Evolutionary conservation across 1,140 invertebrate genomes (phyloP).

Genomic region (Anoplolepis gracilipes): DNA sequence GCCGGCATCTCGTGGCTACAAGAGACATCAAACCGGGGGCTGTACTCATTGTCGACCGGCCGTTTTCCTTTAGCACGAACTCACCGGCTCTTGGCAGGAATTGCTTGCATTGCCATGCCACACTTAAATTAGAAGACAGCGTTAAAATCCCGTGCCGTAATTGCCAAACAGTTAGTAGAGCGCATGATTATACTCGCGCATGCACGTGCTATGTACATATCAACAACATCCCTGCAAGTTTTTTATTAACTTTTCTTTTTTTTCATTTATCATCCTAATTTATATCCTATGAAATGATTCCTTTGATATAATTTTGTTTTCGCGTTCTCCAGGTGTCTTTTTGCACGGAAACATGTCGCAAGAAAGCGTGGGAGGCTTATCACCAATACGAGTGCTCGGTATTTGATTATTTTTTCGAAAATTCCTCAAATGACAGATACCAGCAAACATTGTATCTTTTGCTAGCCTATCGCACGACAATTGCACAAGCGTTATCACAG

Average conservation of each 20-base stretch:
- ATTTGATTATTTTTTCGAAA: conserved; percentile 83
- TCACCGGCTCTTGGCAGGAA: conserved; percentile 81
- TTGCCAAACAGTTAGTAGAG: conserved; percentile 85
- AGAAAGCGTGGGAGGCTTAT: conserved; percentile 83
- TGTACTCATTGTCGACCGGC: conserved; percentile 84
- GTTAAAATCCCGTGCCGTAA: conserved; percentile 84
- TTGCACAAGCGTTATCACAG: conserved; percentile 76
- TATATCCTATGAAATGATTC: neutral
- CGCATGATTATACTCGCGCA: conserved; percentile 19
- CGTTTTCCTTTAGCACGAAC: conserved; percentile 84
- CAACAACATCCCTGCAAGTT: neutral
- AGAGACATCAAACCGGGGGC: conserved; percentile 82
- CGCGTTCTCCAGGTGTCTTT: conserved; percentile 81
- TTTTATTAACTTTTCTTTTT: conserved; percentile 25
- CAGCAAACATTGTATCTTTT: conserved; percentile 82
- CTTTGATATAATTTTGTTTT: conserved; percentile 53
- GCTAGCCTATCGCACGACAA: conserved; percentile 86
- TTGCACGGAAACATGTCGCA: conserved; percentile 86
- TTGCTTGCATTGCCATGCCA: conserved; percentile 86
- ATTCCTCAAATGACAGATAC: conserved; percentile 68
- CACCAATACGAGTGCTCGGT: conserved; percentile 87
- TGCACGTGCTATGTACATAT: conserved; percentile 22
- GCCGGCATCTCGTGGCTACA: conserved; percentile 80
- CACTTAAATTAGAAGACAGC: conserved; percentile 74
- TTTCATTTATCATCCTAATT: neutral